Base-by-base conservation (phyloP, 1,140 invertebrate genomes). In the Sminthurinus signatus region DNA sequence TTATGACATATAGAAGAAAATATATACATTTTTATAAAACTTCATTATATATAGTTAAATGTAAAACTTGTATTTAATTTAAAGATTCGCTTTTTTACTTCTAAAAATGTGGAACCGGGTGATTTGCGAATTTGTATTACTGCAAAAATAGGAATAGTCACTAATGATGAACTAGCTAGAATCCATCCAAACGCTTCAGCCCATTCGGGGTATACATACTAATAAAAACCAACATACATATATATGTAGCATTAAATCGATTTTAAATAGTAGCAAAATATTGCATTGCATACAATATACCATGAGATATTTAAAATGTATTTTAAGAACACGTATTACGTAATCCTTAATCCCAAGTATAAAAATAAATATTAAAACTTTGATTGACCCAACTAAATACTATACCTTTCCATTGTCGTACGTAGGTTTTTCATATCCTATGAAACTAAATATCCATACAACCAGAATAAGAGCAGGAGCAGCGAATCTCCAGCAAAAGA, bases 71-170 rank as follows among this genome's bases (percentile, higher is more conserved):
- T n/a, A n/a, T n/a, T n/a, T n/a, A n/a, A n/a, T n/a, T n/a, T n/a
- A n/a, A n/a, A n/a, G n/a, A 23, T 25, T 5, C 28, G 8, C 29
- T 15, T 27, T 14, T 36, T 74, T 79, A 93, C 91, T 80, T 91
- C 83, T 73, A 80, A 77, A 31, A 89, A 80, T 61, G 78, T 86
- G 23, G 82, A 78, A 52, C 90, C 91, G 60, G 85, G 81, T 15
- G 89, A 80, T 72, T 82, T 82, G 60, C 83, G 73, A 39, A 93
- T 79, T 56, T 86, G 83, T 58, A 87, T 83, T 17, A 90, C 75
- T 51, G 89, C 89, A 73, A 88, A 86, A 51, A 85, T 81, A 17
- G 91, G 91, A 75, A 95, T 90, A 74, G 89, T 91, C n/a, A 89
- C 75, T 31, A 94, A 80, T 2, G 89, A 92, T 17, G 88, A 76